These are phyloP conservation scores for Anabas testudineus DNA, from an alignment of 2,797 vertebrate species.

Conservation along the genomic window DNA sequence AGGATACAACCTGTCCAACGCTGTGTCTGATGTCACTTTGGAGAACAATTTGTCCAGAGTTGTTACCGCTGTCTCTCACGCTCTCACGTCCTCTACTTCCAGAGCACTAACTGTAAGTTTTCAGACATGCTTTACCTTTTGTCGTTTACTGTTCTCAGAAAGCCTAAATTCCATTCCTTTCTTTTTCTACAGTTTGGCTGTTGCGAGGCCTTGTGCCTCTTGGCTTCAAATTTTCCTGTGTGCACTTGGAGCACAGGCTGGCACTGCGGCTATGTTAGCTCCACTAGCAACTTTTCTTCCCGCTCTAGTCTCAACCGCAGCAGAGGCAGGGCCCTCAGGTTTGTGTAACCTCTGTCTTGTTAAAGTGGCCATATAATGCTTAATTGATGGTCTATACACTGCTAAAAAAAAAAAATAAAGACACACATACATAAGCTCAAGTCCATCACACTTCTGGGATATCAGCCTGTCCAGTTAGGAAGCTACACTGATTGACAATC, in stretches of 20 bases:
- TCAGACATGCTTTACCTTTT: neutral
- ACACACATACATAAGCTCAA: too few relatives aligned
- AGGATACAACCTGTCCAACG: slow-evolving; percentile 90
- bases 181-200: slow-evolving; percentile 90
- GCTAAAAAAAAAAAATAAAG: too few relatives aligned
- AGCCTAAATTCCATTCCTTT: neutral
- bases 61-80: slow-evolving; percentile 90
- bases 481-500: too few relatives aligned
- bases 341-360: neutral
- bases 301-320: slow-evolving; percentile 69
- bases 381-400: too few relatives aligned
- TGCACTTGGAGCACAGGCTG: slow-evolving; percentile 95
- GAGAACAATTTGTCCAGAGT: slow-evolving; percentile 97
- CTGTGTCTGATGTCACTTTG: slow-evolving; percentile 90
- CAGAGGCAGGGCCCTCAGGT: slow-evolving; percentile 74
- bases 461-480: too few relatives aligned
- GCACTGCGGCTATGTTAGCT: slow-evolving; percentile 93
- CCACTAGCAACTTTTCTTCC: slow-evolving; percentile 63
- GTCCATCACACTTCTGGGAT: too few relatives aligned
- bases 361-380: too few relatives aligned
- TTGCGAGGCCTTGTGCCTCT: slow-evolving; percentile 94
- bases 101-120: slow-evolving; percentile 90
- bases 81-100: slow-evolving; percentile 91
- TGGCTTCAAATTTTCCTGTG: slow-evolving; percentile 91
- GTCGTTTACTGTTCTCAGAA: neutral